Evolutionary conservation across 2,888 invertebrate genomes (phyloP), one percentile per base, ranked within the genome.

Genomic region (Elaeidobius kamerunicus): DNA sequence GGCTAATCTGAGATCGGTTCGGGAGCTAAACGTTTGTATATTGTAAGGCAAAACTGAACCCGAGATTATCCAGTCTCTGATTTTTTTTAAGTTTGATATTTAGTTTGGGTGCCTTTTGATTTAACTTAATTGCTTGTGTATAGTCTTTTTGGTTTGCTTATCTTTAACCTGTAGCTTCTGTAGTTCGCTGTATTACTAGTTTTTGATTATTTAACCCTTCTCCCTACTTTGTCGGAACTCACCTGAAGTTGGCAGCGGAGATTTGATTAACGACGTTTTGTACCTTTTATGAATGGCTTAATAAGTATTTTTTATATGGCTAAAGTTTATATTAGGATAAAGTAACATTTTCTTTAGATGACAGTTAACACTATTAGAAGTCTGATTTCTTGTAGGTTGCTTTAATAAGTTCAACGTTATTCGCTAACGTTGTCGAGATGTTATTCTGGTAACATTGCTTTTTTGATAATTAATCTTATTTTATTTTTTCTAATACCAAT

Each of bases 51-150:
- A 72, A 70, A 68, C 64, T 65, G 67, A 68, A 69, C 70, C 69
- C 62, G 67, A 67, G 64, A 67, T 67, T n/a, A 49, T 53, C 68
- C 73, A 72, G 72, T 73, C 72, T 73, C 72, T 72, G 72, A 70
- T 71, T 70, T 67, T 58, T 63, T 67, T 66, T 61, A 64, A 40
- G 50, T 51, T 18, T 27, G 23, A 50, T 43, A 64, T 57, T 61
- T 59, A 57, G 49, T 59, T 55, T 68, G 65, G 67, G 65, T 68
- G 65, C 67, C 63, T 63, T 65, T 67, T 65, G 64, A 63, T 66
- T 59, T 44, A 49, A 46, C 60, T 57, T 58, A 56, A 62, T 63
- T 61, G 64, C 65, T 66, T 69, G 62, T 63, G 56, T 61, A 63
- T 59, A 61, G 63, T 62, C 43, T 46, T 40, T 57, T 57, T 61